These are phyloP conservation scores for Lithophane ornitopus DNA, from an alignment of 2,888 invertebrate genomes.

Conservation along the genomic window DNA sequence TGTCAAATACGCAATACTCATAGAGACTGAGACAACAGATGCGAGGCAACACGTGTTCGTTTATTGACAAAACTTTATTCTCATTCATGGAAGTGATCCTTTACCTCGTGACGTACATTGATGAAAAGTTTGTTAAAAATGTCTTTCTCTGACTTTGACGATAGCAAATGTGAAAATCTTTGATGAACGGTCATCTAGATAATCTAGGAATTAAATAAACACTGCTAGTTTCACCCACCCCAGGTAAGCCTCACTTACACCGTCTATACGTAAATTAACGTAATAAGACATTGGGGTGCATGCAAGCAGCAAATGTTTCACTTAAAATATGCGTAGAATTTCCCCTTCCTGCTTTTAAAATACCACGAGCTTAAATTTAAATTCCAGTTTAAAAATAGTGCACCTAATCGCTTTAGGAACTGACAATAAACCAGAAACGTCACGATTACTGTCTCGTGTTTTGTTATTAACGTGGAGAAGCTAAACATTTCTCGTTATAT, in stretches of 20 bases:
- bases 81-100: constrained; percentile 64
- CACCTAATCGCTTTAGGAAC: constrained; percentile 82
- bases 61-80: constrained; percentile 58
- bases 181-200: background rate
- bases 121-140: constrained; percentile 39
- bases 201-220: background rate
- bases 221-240: background rate
- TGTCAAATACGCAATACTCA: constrained; percentile 47
- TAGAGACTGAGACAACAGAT: constrained; percentile 53
- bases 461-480: constrained; percentile 69
- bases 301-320: constrained; percentile 71
- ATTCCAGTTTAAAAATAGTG: constrained; percentile 83
- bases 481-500: constrained; percentile 65
- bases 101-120: constrained; percentile 45
- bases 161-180: constrained; percentile 8
- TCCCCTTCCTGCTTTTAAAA: constrained; percentile 87
- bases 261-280: constrained; percentile 27
- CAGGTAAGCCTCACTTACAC: background rate
- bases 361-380: constrained; percentile 83
- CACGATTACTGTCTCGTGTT: constrained; percentile 76
- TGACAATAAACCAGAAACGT: constrained; percentile 85
- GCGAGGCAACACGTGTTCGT: constrained; percentile 65
- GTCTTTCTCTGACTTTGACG: background rate
- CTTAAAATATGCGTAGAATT: constrained; percentile 83
- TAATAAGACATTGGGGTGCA: constrained; percentile 66